These are phyloP conservation scores for Emydoidea blandingii DNA, from an alignment of 2,797 vertebrate species.

Conservation along the genomic window DNA sequence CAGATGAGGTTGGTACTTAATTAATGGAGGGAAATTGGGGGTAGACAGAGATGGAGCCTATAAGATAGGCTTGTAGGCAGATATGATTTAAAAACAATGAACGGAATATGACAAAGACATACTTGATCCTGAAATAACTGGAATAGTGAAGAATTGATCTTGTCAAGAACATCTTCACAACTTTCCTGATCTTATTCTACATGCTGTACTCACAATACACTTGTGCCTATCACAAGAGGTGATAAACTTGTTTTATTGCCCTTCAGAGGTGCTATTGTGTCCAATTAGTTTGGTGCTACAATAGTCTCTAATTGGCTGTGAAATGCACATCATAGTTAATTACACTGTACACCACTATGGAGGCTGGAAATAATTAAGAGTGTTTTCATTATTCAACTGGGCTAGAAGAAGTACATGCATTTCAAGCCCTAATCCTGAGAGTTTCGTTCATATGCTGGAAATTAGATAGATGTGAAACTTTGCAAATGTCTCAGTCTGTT, in stretches of 20 bases:
- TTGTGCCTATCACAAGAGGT: slow-evolving; percentile 38
- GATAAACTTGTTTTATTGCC: slow-evolving; percentile 67
- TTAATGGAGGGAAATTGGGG: fast-evolving
- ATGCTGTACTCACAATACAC: background rate
- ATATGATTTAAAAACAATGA: background rate
- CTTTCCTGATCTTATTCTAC: background rate
- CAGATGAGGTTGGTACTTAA: background rate
- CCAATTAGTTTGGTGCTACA: slow-evolving; percentile 73
- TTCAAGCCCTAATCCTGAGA: slow-evolving; percentile 61
- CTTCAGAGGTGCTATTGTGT: slow-evolving; percentile 69
- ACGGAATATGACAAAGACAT: background rate
- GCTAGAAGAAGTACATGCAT: slow-evolving; percentile 63
- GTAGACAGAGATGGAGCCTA: background rate
- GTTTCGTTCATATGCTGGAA: slow-evolving; percentile 55
- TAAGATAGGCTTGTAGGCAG: background rate
- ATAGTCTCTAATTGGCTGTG: slow-evolving; percentile 74
- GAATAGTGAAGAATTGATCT: background rate
- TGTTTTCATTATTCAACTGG: slow-evolving; percentile 72
- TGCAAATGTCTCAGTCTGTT: slow-evolving; percentile 37
- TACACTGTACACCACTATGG: slow-evolving; percentile 49
- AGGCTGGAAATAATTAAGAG: slow-evolving; percentile 79
- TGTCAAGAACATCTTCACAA: background rate
- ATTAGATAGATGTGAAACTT: slow-evolving; percentile 56
- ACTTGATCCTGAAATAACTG: background rate
- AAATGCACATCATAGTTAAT: slow-evolving; percentile 77